Evolutionary conservation across 2,888 invertebrate genomes (phyloP), one percentile per base, ranked within the genome.

Genomic region (Thysanoteuthis rhombus): DNA sequence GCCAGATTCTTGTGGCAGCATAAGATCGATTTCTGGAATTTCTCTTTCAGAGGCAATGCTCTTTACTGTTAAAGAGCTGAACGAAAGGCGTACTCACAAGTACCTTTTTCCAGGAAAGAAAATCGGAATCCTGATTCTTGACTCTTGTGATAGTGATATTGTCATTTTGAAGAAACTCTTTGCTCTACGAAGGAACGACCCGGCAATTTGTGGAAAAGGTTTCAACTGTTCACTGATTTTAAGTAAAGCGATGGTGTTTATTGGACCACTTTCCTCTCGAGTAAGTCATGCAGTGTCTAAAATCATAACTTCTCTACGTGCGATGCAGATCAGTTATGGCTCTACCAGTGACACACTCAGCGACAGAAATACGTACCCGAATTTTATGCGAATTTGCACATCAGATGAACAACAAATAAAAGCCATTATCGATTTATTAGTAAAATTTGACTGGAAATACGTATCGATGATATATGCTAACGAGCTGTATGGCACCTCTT

Each of bases 81-180:
- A 91, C 39, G 42, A 91, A 42, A 91, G 42, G 19, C 6, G 22
- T 19, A 40, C 32, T 25, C 39, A 40, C 91, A 28, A 91, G 39
- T n/a, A 91, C 32, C 8, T 91, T 42, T 91, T 91, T 91, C 91
- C 91, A 1, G 91, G 91, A 38, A 91, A 91, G 91, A 91, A 42
- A 38, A 39, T 91, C 32, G 91, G 91, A 40, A 39, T 91, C 10
- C 10, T 42, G 91, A 39, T 91, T 39, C 25, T 91, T 12, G 42
- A 91, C 19, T 38, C 91, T 39, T 91, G 91, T 39, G 25, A 38
- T 42, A 91, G 91, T 42, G 91, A 91, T 8, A 40, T 91, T 38
- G 5, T 32, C 28, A 39, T 91, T 28, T 10, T 40, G 38, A 36
- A 19, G 32, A 91, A 6, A 91, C 39, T 91, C 8, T 91, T 91